Conservation (phyloP, 1,140 invertebrate species). For the Galleria mellonella region DNA sequence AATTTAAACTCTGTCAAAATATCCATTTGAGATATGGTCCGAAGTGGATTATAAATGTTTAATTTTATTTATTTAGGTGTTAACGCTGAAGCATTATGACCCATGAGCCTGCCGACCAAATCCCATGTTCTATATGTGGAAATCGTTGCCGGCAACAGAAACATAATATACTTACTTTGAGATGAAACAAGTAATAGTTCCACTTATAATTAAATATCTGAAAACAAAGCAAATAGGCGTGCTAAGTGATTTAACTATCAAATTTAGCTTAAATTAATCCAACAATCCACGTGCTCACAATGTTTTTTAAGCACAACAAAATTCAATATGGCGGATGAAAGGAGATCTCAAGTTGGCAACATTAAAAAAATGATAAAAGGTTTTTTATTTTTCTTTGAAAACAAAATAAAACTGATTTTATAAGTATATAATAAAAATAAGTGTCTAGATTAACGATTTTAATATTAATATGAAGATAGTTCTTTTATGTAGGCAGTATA, state of each 20-base stretch:
- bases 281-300: slow-evolving; percentile 74
- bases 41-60: background rate
- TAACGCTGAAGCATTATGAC: slow-evolving; percentile 15
- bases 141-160: slow-evolving; percentile 39
- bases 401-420: too few species aligned
- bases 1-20: slow-evolving; percentile 50
- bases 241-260: slow-evolving; percentile 47
- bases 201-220: slow-evolving; percentile 30
- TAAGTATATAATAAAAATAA: too few species aligned
- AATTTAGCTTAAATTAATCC: slow-evolving; percentile 61
- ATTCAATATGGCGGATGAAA: slow-evolving; percentile 67
- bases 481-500: too few species aligned
- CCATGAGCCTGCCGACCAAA: slow-evolving; percentile 23
- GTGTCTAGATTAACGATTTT: too few species aligned
- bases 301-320: slow-evolving; percentile 75
- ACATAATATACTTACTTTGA: slow-evolving; percentile 44
- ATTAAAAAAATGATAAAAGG: slow-evolving; percentile 28
- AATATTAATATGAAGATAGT: too few species aligned
- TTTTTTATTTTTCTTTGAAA: too few species aligned
- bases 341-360: slow-evolving; percentile 48
- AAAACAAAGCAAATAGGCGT: slow-evolving; percentile 30
- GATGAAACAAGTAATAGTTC: slow-evolving; percentile 29
- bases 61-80: slow-evolving; percentile 19
- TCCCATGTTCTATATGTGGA: slow-evolving; percentile 44
- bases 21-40: slow-evolving; percentile 6